These are phyloP conservation scores for Ictalurus furcatus DNA, from an alignment of 2,113 vertebrate genomes.

Conservation along the genomic window DNA sequence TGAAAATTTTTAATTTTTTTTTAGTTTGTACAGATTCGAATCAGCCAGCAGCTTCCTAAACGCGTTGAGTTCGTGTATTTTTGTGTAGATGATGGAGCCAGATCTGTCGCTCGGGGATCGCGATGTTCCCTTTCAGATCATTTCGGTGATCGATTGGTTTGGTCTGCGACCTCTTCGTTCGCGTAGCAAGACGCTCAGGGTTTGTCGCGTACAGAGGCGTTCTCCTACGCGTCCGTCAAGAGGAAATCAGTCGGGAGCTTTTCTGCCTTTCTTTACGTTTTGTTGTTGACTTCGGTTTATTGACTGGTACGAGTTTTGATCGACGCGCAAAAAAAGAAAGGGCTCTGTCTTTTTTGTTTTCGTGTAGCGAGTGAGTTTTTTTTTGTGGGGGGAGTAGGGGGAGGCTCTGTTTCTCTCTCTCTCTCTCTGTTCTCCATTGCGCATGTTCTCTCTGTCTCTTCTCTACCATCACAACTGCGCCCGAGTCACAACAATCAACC, in stretches of 20 bases:
- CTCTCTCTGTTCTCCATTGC: conserved; percentile 34
- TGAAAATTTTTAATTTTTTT: neutral
- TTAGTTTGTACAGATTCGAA: too few species aligned
- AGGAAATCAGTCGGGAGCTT: neutral
- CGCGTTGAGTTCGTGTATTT: too few species aligned
- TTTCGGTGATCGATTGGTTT: conserved; percentile 21
- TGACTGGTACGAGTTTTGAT: neutral
- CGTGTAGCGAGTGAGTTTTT: neutral
- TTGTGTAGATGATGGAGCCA: neutral
- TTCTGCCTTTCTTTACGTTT: neutral
- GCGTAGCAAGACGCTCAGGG: neutral
- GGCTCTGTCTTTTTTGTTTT: neutral
- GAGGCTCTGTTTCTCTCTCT: neutral
- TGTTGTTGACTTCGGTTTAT: neutral
- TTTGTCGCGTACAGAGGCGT: conserved; percentile 35
- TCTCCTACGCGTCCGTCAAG: neutral
- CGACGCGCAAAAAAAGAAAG: neutral
- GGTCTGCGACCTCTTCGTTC: conserved; percentile 32
- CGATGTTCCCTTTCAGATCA: neutral
- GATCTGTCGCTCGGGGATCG: neutral
- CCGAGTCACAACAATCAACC: conserved; percentile 49
- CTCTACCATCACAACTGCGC: conserved; percentile 36
- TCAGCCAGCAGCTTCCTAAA: too few species aligned
- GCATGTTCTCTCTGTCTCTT: conserved; percentile 42
- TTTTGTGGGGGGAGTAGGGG: neutral